Evolutionary conservation across 1,140 invertebrate genomes (phyloP).

Genomic region (Drosophila dunni): DNA sequence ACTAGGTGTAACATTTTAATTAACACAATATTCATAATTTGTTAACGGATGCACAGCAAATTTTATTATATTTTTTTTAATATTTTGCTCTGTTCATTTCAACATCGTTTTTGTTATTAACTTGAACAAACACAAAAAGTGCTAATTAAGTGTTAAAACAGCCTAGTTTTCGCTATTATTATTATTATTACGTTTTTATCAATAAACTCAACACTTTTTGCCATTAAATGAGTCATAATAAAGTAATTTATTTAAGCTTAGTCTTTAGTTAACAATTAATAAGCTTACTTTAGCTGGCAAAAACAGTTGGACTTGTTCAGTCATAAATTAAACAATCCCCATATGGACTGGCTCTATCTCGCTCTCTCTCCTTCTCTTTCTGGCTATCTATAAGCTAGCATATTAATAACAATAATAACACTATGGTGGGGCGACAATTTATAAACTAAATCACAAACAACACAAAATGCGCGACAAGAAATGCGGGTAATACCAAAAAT

Average conservation of each 20-base stretch:
- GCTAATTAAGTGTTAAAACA: conserved; percentile 76
- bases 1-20: conserved; percentile 81
- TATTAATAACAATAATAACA: conserved; percentile 15
- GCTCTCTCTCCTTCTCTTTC: background rate
- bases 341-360: conserved; percentile 42
- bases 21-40: conserved; percentile 73
- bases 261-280: conserved; percentile 15
- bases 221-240: conserved; percentile 10
- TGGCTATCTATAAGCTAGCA: conserved; percentile 41
- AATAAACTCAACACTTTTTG: conserved; percentile 33
- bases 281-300: conserved; percentile 12
- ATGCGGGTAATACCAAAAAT: conserved; percentile 74
- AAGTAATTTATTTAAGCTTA: conserved; percentile 15
- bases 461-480: conserved; percentile 56
- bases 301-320: conserved; percentile 41
- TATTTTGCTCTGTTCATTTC: conserved; percentile 29
- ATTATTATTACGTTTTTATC: conserved; percentile 26
- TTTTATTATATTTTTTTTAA: conserved; percentile 32
- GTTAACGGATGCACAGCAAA: conserved; percentile 53
- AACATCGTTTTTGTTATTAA: conserved; percentile 6
- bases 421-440: conserved; percentile 31
- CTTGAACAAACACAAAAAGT: conserved; percentile 20
- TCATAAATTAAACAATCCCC: conserved; percentile 71
- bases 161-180: conserved; percentile 15
- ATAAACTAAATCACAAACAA: conserved; percentile 77